Percentiles rank a stretch among this genome's conserved stretches.
These are phyloP conservation scores for Boloria selene DNA, from an alignment of 2,888 invertebrate species.

Conservation along the genomic window DNA sequence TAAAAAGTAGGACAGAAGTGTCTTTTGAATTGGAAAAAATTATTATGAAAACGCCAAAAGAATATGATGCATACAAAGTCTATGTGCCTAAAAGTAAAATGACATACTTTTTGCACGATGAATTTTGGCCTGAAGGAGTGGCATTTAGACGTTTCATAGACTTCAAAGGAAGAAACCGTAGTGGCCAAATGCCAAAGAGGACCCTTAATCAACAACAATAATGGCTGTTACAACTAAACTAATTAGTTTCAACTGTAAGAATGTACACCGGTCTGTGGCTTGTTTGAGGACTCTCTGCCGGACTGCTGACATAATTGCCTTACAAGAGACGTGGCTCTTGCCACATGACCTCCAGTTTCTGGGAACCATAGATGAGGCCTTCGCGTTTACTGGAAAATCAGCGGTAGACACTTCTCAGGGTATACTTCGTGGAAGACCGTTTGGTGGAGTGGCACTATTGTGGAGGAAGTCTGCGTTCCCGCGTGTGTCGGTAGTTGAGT, in stretches of 20 bases:
- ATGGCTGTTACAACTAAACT: conserved; percentile 12
- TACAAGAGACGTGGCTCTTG: conserved; percentile 31
- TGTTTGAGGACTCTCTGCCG: conserved; percentile 27
- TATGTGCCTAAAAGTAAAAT: background rate
- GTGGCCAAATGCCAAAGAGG: background rate
- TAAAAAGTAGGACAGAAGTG: background rate
- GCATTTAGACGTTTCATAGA: background rate
- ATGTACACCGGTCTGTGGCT: conserved; percentile 24
- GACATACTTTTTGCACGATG: background rate
- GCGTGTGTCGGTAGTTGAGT: conserved; percentile 22
- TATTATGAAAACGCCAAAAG: conserved; percentile 2
- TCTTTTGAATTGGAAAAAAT: background rate
- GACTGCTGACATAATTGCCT: conserved; percentile 21
- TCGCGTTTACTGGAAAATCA: conserved; percentile 17
- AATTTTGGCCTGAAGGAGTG: background rate
- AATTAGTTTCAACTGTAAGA: conserved; percentile 33
- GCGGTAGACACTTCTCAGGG: conserved; percentile 26
- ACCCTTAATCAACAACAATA: background rate
- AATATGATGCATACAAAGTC: conserved; percentile 1
- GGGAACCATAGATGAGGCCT: conserved; percentile 12
- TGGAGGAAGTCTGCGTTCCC: conserved; percentile 20
- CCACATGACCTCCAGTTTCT: conserved; percentile 24
- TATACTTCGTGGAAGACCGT: conserved; percentile 24
- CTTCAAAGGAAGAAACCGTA: background rate
- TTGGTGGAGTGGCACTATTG: conserved; percentile 30